These are phyloP conservation scores for Mus pahari DNA, from an alignment of 2,113 vertebrate genomes.

Conservation along the genomic window DNA sequence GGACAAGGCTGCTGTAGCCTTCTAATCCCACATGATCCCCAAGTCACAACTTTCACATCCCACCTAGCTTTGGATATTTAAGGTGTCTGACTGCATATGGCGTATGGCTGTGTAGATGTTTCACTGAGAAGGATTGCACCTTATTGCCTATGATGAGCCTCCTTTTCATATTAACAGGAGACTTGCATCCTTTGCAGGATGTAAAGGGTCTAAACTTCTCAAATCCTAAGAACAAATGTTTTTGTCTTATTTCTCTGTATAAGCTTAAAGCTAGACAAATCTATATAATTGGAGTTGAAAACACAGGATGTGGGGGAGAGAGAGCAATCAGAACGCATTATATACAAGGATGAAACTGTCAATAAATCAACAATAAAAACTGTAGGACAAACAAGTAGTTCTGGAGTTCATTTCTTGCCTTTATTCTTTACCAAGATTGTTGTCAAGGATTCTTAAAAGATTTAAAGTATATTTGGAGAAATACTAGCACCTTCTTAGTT, in stretches of 20 bases:
- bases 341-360: neutral
- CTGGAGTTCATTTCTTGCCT: conserved; percentile 1
- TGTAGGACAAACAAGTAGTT: conserved; percentile 27
- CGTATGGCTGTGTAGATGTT: neutral
- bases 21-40: neutral
- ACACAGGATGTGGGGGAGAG: neutral
- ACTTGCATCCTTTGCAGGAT: neutral
- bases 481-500: neutral
- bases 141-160: neutral
- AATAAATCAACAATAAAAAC: neutral
- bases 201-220: neutral
- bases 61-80: neutral
- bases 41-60: neutral
- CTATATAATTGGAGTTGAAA: neutral
- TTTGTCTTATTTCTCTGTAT: conserved; percentile 44
- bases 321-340: neutral
- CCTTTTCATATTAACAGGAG: neutral
- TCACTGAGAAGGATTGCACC: neutral
- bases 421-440: conserved; percentile 30
- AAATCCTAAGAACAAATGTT: conserved; percentile 25
- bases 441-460: conserved; percentile 43
- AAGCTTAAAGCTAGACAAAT: neutral
- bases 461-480: conserved; percentile 19
- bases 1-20: neutral
- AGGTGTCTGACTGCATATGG: neutral